These are phyloP conservation scores for Oegoconia quadripuncta DNA, from an alignment of 2,888 invertebrate genomes.

Conservation along the genomic window DNA sequence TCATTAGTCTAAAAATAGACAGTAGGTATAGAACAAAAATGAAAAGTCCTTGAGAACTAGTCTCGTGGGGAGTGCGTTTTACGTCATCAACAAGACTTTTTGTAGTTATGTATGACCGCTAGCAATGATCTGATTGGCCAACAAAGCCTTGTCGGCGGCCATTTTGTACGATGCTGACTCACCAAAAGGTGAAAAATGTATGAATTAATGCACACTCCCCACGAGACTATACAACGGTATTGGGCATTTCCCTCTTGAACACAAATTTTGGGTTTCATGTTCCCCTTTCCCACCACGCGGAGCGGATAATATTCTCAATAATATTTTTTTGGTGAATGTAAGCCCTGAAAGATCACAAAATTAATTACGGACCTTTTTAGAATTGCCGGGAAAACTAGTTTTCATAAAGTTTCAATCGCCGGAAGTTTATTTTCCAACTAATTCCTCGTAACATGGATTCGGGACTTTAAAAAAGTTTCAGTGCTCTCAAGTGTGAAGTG, in stretches of 20 bases:
- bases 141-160: constrained; percentile 79
- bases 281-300: constrained; percentile 54
- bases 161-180: constrained; percentile 82
- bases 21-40: constrained; percentile 57
- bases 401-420: constrained; percentile 45
- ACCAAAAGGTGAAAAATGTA: constrained; percentile 82
- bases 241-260: constrained; percentile 77
- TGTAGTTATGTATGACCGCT: constrained; percentile 62
- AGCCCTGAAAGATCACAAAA: constrained; percentile 19
- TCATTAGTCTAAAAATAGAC: constrained; percentile 36
- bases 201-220: constrained; percentile 76
- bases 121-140: constrained; percentile 63
- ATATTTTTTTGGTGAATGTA: constrained; percentile 31
- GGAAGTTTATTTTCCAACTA: constrained; percentile 47
- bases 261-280: constrained; percentile 78
- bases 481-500: constrained; percentile 31
- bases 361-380: constrained; percentile 19
- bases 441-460: constrained; percentile 41
- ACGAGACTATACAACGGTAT: constrained; percentile 81
- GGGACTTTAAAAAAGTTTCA: constrained; percentile 27
- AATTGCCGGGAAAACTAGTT: constrained; percentile 48
- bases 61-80: constrained; percentile 72
- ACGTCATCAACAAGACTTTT: constrained; percentile 68
- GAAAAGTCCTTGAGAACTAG: constrained; percentile 76
- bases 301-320: constrained; percentile 45